Base-by-base conservation (phyloP, 2,888 invertebrate species). In the Metopia argyrocephala region DNA sequence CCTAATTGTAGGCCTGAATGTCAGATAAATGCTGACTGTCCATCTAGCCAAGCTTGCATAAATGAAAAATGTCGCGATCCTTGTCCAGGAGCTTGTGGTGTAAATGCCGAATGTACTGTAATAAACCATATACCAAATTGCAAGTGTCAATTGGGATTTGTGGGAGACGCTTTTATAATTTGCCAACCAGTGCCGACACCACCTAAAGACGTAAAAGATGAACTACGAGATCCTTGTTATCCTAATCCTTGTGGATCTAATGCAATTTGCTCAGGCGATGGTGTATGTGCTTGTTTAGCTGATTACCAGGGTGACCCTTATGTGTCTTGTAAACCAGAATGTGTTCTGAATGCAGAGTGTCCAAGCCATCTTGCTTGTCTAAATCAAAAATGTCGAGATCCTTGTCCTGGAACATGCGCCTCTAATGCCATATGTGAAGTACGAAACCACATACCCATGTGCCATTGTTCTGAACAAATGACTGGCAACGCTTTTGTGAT, bases 231-330 rank as follows among this genome's bases (percentile, higher is more conserved):
- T 90, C 94, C 95, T 5, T 89, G 89, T 70, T 93, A 93, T 84
- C 95, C 94, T 5, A 95, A 94, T 86, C 95, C 96, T 25, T 97
- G 97, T 90, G 96, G 96, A 68, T 91, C 93, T 48, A 95, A 96
- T 88, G 94, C 96, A 20, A 90, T 92, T 80, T 96, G 96, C 87
- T 92, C 92, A 3, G 86, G 85, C 5, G 92, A 94, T 82, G 94
- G 93, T 4, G 84, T 93, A 6, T 95, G 95, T 86, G 91, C 91
- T 38, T 95, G 95, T 86, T 91, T 89, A 50, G 91, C 93, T 2
- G 94, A 94, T 61, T 95, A 95, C 85, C 92, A 94, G 65, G 96
- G 96, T 15, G 93, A 94, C 80, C 94, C 96, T 3, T 93, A 93
- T 78, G 93, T 87, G 88, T 93, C 93, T 1, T 95, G 95, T 86